Evolutionary conservation across 2,797 vertebrate genomes (phyloP).

Genomic region (Anisognathus igniventris): DNA sequence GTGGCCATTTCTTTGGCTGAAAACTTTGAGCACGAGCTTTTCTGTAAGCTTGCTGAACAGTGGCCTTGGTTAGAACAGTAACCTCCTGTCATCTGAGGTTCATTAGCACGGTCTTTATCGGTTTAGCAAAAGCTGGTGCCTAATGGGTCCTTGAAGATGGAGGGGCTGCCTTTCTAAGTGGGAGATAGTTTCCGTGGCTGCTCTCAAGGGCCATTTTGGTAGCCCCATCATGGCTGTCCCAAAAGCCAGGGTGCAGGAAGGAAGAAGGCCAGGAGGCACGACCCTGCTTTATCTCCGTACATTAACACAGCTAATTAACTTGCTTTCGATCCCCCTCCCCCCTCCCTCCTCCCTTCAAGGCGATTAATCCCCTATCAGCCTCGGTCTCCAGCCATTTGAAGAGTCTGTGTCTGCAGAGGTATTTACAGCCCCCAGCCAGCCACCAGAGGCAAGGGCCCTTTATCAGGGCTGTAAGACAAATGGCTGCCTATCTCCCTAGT

Average conservation of each 20-base stretch:
- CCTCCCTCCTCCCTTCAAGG: background rate
- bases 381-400: slow-evolving; percentile 54
- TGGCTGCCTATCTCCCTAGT: slow-evolving; percentile 66
- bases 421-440: slow-evolving; percentile 54
- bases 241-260: slow-evolving; percentile 11
- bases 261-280: background rate
- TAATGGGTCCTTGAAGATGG: slow-evolving; percentile 1
- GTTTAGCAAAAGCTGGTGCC: slow-evolving; percentile 11
- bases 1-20: background rate
- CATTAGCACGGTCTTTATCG: background rate
- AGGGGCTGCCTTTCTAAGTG: background rate
- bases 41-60: slow-evolving; percentile 2
- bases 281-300: slow-evolving; percentile 55
- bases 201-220: slow-evolving; percentile 8
- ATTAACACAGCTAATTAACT: slow-evolving; percentile 67
- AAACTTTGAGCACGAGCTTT: background rate
- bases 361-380: slow-evolving; percentile 58
- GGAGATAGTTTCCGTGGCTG: background rate
- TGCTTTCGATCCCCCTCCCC: background rate
- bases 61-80: background rate
- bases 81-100: slow-evolving; percentile 12
- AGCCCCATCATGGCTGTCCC: background rate
- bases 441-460: slow-evolving; percentile 34
- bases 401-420: slow-evolving; percentile 57
- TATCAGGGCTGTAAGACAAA: slow-evolving; percentile 71